These are phyloP conservation scores for Apodemus agrarius DNA, from an alignment of 2,797 vertebrate genomes.

Conservation along the genomic window DNA sequence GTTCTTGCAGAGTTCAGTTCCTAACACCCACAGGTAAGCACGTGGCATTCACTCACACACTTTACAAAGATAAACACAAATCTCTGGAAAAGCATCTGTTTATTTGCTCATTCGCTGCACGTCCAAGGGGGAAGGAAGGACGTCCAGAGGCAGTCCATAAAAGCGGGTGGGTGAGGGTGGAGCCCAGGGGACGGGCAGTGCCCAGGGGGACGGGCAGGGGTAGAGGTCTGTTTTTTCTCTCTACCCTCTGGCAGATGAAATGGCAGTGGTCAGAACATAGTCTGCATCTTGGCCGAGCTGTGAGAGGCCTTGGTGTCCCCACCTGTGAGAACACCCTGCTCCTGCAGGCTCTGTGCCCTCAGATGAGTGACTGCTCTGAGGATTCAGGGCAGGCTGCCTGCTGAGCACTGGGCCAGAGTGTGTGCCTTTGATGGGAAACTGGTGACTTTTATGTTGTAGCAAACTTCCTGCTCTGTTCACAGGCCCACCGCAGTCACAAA, in stretches of 20 bases:
- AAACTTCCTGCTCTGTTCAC: conserved; percentile 1
- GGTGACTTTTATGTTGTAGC: not conserved
- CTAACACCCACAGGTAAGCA: too few species aligned
- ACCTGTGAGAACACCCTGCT: not conserved
- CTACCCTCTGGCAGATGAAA: not conserved
- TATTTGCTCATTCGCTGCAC: not conserved
- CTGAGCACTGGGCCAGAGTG: not conserved
- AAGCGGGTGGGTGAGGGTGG: not conserved
- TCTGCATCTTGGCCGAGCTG: not conserved
- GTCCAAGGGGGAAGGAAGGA: not conserved
- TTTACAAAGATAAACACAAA: not conserved
- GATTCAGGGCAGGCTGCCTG: not conserved
- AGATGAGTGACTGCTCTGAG: not conserved
- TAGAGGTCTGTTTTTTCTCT: not conserved
- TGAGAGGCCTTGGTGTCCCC: not conserved
- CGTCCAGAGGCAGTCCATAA: not conserved
- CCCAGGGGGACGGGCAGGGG: not conserved
- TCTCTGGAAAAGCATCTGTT: not conserved
- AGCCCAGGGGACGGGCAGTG: too few species aligned
- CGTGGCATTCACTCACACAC: not conserved
- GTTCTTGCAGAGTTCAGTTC: not conserved
- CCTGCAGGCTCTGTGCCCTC: not conserved
- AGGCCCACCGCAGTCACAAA: not conserved
- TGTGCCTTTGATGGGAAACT: not conserved
- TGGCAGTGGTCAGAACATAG: not conserved